These are phyloP conservation scores for Spialia ferax DNA, from an alignment of 2,888 invertebrate genomes.

Conservation along the genomic window DNA sequence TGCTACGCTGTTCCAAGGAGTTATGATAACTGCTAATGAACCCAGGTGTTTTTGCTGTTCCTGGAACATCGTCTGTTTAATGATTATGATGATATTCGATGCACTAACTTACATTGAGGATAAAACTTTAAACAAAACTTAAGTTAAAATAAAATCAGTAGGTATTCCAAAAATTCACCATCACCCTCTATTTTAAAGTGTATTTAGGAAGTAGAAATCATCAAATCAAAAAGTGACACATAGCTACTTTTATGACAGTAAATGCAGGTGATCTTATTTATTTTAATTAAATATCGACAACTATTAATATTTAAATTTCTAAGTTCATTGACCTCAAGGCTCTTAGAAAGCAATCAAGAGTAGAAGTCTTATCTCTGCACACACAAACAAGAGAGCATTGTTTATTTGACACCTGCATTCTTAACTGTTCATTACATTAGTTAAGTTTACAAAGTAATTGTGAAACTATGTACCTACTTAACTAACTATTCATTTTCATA, in stretches of 20 bases:
- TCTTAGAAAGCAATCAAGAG: slow-evolving; percentile 47
- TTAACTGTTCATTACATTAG: slow-evolving; percentile 38
- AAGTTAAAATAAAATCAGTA: too few species aligned
- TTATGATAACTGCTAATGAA: slow-evolving; percentile 3
- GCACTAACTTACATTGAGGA: too few species aligned
- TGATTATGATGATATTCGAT: not conserved
- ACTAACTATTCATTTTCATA: slow-evolving; percentile 28
- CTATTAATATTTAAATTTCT: not conserved
- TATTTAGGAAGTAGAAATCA: not conserved
- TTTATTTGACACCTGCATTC: slow-evolving; percentile 46
- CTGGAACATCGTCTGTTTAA: not conserved
- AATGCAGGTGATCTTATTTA: not conserved
- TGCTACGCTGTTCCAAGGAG: not conserved
- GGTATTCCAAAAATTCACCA: too few species aligned
- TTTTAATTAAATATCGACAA: not conserved
- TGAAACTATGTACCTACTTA: slow-evolving; percentile 9
- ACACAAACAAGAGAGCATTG: slow-evolving; percentile 46
- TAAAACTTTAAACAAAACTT: too few species aligned
- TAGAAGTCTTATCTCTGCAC: slow-evolving; percentile 46
- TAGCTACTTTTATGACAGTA: not conserved
- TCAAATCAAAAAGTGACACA: not conserved
- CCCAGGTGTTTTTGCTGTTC: not conserved
- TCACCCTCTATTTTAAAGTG: not conserved
- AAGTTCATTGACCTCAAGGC: slow-evolving; percentile 44
- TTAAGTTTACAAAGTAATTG: slow-evolving; percentile 25